Percentiles rank a stretch among this genome's conserved stretches.
Evolutionary conservation across 2,113 vertebrate species (phyloP).

Genomic region (Nannobrachium achirus): DNA sequence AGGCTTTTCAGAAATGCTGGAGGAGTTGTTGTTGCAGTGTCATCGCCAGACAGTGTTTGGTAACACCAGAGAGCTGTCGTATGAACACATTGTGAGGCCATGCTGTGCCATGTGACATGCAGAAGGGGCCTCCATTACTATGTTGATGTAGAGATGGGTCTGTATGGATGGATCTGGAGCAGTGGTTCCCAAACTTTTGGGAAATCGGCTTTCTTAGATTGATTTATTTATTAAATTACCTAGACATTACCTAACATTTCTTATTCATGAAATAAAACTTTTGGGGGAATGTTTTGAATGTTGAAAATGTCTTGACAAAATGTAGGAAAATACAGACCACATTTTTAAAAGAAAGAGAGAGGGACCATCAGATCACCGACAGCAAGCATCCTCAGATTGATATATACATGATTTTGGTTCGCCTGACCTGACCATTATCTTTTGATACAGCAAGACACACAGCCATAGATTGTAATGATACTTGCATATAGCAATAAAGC

Average conservation of each 20-base stretch:
- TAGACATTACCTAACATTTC: too few species aligned
- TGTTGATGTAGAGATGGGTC: background rate
- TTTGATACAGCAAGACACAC: background rate
- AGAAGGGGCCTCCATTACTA: background rate
- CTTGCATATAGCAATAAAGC: conserved; percentile 23
- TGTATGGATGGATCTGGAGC: background rate
- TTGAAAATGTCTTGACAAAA: too few species aligned
- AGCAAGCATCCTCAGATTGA: background rate
- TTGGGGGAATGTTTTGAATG: too few species aligned
- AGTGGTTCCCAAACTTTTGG: too few species aligned
- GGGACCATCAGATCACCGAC: too few species aligned
- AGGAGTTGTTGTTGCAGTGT: background rate
- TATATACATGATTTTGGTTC: background rate
- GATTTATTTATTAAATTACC: too few species aligned
- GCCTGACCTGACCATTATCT: background rate
- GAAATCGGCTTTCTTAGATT: too few species aligned
- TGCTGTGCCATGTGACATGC: background rate
- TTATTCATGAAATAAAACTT: too few species aligned
- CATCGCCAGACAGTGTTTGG: conserved; percentile 12
- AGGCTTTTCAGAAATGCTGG: conserved; percentile 8
- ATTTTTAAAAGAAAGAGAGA: background rate
- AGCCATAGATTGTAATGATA: background rate
- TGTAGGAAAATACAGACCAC: conserved; percentile 12
- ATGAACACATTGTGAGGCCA: conserved; percentile 14
- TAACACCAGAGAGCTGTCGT: conserved; percentile 13